Evolutionary conservation across 2,888 invertebrate species (phyloP), one percentile per base, ranked within the genome.

Genomic region (Machimus atricapillus): DNA sequence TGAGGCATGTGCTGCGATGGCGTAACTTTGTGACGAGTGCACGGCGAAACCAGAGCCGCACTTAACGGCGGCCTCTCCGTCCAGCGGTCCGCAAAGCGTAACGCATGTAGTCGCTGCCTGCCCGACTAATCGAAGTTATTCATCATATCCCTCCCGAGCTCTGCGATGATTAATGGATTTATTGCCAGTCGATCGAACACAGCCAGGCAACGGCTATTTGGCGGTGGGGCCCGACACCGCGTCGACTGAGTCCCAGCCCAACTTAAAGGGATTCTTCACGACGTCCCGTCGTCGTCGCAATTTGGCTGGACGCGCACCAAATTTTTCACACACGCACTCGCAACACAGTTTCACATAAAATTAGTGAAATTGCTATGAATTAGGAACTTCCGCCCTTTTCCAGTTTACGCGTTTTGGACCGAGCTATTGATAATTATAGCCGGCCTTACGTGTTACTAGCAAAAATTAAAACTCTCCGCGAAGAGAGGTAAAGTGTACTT

Each of bases 1-100:
- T 23, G 76, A 56, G 52, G 56, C 58, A 74, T 85, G 85, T 66
- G 46, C 73, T 74, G 43, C 82, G 82, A 40, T 66, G 82, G 82
- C 82, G 81, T 78, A 43, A 78, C 43, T 78, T 78, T 78, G 27
- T 43, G n/a, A 40, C 31, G 66, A 79, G 46, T 52, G 79, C 14
- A 79, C 79, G 14, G 16, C 27, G 6, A 37, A 40, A 52, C 52
- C 52, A 52, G 52, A 52, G 52, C 52, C n/a, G 52, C 52, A 52
- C n/a, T 52, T 52, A 52, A 52, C 7, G n/a, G 16, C n/a, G 52
- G 52, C 52, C n/a, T 4, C 19, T 52, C 23, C 66, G 66, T 66
- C 66, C 66, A 66, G 66, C 27, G 66, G 23, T 27, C 27, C 23
- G 23, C 66, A 66, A 66, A 66, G 66, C 66, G 66, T 66, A 66